Percentiles rank a stretch among this genome's conserved stretches.
Evolutionary conservation across 2,797 vertebrate genomes (phyloP).

Genomic region (Vespertilio murinus): DNA sequence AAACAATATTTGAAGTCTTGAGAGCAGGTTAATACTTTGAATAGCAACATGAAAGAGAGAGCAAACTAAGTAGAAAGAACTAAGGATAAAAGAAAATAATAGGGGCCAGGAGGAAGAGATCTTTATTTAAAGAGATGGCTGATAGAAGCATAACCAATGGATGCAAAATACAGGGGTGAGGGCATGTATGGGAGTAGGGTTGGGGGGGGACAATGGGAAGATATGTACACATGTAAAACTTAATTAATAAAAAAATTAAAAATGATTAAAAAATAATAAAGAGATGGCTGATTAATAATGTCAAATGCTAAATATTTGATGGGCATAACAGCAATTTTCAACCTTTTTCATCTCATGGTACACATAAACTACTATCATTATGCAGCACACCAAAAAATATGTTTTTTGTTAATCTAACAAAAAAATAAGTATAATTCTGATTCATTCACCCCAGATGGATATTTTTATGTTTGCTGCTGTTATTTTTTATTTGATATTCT

Average conservation of each 20-base stretch:
- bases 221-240: too few relatives aligned
- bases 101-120: not conserved
- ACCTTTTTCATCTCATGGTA: not conserved
- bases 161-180: too few relatives aligned
- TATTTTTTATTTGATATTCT: not conserved
- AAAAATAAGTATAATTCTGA: not conserved
- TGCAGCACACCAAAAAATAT: not conserved
- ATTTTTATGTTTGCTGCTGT: not conserved
- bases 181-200: too few relatives aligned
- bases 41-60: slow-evolving; percentile 4
- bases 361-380: not conserved
- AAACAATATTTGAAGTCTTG: slow-evolving; percentile 15
- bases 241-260: too few relatives aligned
- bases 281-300: not conserved
- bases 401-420: not conserved
- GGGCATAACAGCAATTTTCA: not conserved
- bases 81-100: not conserved
- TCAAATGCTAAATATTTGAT: not conserved
- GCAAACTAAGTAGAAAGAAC: slow-evolving; percentile 15
- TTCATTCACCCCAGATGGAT: not conserved
- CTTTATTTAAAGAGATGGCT: slow-evolving; percentile 33
- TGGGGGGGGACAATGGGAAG: too few relatives aligned
- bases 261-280: not conserved
- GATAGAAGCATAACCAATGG: not conserved
- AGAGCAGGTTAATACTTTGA: slow-evolving; percentile 23